Base-by-base conservation (phyloP, 2,888 invertebrate species). In the Adineta ricciae region DNA sequence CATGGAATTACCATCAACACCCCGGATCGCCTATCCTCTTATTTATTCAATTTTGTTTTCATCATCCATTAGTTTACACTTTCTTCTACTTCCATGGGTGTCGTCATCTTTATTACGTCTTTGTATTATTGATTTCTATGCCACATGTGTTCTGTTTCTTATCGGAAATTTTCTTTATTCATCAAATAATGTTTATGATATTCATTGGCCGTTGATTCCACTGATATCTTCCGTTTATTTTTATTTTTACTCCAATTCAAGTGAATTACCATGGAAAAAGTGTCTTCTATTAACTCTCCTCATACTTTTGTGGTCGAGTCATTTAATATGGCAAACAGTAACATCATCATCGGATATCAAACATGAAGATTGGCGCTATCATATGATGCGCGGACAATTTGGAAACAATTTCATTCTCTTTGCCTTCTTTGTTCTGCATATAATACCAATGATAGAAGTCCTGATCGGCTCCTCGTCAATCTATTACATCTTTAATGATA, bases 341-440 rank as follows among this genome's bases (percentile, higher is more conserved):
- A 24, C 24, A 0, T 78, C 78, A 78, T 41, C 78, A 41, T 9
- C 38, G 24, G 32, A 83, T 54, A 84, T 84, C 19, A 50, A 50
- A 1, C 72, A 85, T 41, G 85, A 85, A 85, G 85, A 85, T 82
- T 85, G 85, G 85, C 72, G 85, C 32, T 85, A 52, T 83, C 73
- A 83, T 24, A 21, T 49, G 24, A 83, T 85, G 41, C n/a, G 85
- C 27, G 24, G 27, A 83, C 50, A 85, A 73, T 83, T 36, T 64
- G 32, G 19, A 19, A 73, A 83, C 3, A 73, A 83, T 38, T 38
- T 50, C n/a, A n/a, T 73, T 0, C 24, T 72, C 32, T 85, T 85
- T 83, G 73, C 83, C 14, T 85, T 85, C 73, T 56, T 85, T 50
- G 54, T 41, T 46, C 32, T 85, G 21, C 24, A 83, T 49, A 36